A percentile compares a stretch with the other conserved stretches of the same genome.
phyloP scores from a whole-genome alignment of 2,888 invertebrate genomes.

The Aphrophora alni region DNA sequence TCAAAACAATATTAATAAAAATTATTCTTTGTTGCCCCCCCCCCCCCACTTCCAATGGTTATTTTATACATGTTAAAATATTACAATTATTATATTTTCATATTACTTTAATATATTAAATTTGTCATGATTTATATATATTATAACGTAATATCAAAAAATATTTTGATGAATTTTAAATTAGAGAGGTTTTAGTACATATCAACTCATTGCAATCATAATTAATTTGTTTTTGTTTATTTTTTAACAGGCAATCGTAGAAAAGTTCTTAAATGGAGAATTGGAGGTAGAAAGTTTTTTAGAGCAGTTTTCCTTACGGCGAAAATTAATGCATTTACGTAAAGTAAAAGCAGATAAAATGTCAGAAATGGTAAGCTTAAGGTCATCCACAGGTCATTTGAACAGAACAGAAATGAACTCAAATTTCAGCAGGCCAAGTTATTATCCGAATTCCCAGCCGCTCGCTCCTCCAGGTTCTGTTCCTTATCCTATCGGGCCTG shows the following conservation, averaged over 20 bases:
- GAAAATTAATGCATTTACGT: constrained; percentile 79
- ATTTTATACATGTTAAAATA: no score
- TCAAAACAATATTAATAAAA: no score
- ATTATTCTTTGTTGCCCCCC: no score
- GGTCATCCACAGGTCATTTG: constrained; percentile 27
- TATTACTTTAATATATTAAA: no score
- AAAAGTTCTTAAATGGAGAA: constrained; percentile 78
- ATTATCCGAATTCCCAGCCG: constrained; percentile 26
- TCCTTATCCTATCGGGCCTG: constrained; percentile 12
- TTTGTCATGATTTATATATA: no score
- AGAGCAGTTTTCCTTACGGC: constrained; percentile 77
- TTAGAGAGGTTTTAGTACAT: no score
- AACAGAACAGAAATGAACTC: neutral
- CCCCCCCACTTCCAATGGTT: no score
- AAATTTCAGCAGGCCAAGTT: neutral
- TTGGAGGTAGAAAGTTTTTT: constrained; percentile 81
- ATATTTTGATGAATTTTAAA: no score
- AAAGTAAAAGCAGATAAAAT: constrained; percentile 95
- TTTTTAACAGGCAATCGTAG: constrained; percentile 66
- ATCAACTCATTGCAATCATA: no score
- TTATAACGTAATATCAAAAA: no score
- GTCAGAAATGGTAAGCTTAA: constrained; percentile 69
- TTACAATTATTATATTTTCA: no score
- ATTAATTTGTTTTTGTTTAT: neutral
- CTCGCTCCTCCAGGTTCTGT: constrained; percentile 27